phyloP scores from a whole-genome alignment of 2,888 invertebrate genomes.

The Calephelis perditalis region DNA sequence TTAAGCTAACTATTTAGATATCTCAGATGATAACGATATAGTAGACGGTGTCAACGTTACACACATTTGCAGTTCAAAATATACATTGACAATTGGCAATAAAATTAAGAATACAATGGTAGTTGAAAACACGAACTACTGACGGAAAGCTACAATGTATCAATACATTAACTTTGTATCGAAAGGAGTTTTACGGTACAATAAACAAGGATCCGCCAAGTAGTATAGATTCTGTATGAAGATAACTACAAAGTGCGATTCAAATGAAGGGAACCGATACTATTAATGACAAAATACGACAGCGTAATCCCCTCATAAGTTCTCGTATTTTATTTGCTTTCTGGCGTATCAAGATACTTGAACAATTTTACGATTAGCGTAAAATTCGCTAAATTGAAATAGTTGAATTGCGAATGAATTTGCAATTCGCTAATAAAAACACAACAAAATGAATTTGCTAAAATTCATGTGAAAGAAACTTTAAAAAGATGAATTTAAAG shows the following conservation, averaged over 20 bases:
- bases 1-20: neutral
- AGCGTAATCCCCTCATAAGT: constrained; percentile 2
- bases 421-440: no score
- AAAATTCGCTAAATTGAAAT: neutral
- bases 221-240: constrained; percentile 9
- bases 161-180: constrained; percentile 10
- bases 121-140: constrained; percentile 6
- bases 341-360: neutral
- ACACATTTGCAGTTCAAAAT: neutral
- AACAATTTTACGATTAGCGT: constrained; percentile 1
- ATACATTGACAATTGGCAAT: constrained; percentile 7
- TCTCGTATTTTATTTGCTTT: constrained; percentile 1
- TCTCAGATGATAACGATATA: neutral
- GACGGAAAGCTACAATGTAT: constrained; percentile 4
- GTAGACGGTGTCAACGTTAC: neutral
- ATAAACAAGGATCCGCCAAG: constrained; percentile 12
- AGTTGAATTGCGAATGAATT: no score
- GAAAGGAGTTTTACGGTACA: constrained; percentile 11
- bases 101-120: constrained; percentile 10
- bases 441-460: no score
- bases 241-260: constrained; percentile 13
- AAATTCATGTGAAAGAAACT: no score
- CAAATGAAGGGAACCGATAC: constrained; percentile 7
- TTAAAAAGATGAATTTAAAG: no score
- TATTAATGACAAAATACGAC: constrained; percentile 11